Evolutionary conservation across 2,888 invertebrate genomes (phyloP).

Genomic region (Odontomyia ornata): DNA sequence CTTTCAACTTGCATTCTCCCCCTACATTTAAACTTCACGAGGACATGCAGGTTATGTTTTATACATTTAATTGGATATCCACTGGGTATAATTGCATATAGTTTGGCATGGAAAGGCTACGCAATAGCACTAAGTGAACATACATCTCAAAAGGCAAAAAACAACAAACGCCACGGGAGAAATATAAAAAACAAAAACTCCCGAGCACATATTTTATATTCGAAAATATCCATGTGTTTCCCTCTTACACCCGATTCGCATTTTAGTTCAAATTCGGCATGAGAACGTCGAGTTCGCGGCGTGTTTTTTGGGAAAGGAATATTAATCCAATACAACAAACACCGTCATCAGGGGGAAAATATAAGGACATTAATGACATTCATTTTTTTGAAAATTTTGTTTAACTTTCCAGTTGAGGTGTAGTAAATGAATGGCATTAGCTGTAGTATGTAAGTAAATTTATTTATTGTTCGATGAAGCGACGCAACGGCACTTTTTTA

Average conservation of each 20-base stretch:
- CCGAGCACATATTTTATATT: conserved; percentile 15
- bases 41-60: background rate
- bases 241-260: background rate
- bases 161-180: background rate
- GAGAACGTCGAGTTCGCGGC: background rate
- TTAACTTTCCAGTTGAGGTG: background rate
- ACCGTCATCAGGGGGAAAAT: background rate
- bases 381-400: background rate
- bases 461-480: conserved; percentile 6
- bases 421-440: background rate
- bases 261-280: background rate
- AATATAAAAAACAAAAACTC: conserved; percentile 3
- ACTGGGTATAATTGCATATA: background rate
- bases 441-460: conserved; percentile 1
- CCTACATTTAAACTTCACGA: background rate
- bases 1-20: background rate
- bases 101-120: background rate
- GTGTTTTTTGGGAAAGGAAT: background rate
- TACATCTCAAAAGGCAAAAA: background rate
- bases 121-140: background rate
- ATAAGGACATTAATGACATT: conserved; percentile 6
- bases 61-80: background rate
- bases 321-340: background rate
- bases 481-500: background rate
- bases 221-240: conserved; percentile 4